Base-by-base conservation (phyloP, 2,797 vertebrate genomes). In the Varecia variegata region DNA sequence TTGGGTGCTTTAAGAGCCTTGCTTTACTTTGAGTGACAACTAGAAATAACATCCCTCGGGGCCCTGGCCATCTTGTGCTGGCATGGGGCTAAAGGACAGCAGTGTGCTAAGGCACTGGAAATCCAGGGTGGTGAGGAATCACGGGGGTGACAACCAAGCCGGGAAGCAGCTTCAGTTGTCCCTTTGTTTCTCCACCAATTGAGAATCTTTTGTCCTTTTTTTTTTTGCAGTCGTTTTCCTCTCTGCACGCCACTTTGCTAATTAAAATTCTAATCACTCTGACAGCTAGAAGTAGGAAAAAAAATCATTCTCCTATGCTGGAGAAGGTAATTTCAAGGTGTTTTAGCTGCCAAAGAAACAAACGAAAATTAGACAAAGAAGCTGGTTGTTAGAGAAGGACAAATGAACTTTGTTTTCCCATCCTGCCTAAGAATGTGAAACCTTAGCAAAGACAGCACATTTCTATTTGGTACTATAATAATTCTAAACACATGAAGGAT, bases 191-290 rank as follows among this genome's bases (percentile, higher is more conserved):
- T 98, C 65, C 52, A 96, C 90, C 97, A 97, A 88, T 77, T 88
- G 98, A 98, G 97, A 98, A 97, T 98, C 96, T 98, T 98, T 98
- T 97, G 97, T 97, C 93, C 4, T 18, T 54, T 45, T 11, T 43
- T 8, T 97, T 90, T 87, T 82, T 74, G 6, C 68, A 23, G 3
- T 97, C 83, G 96, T 97, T 98, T 98, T 98, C 93, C 95, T 98
- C 94, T 94, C 89, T 97, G 89, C 76, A 97, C 87, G 97, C 90
- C 96, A 95, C 96, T 98, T 98, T 98, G 96, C 98, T 98, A 99
- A 99, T 99, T 99, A 98, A 99, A 99, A 99, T 99, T 99, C 98
- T 99, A 99, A 99, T 99, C 98, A 98, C 98, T 98, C 87, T 98
- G 98, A 98, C 98, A 98, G 98, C 97, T 93, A 98, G 96, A 98